Conservation (phyloP, 92 coral and sea anemone genomes). For the Umimayanthus kanabou region DNA sequence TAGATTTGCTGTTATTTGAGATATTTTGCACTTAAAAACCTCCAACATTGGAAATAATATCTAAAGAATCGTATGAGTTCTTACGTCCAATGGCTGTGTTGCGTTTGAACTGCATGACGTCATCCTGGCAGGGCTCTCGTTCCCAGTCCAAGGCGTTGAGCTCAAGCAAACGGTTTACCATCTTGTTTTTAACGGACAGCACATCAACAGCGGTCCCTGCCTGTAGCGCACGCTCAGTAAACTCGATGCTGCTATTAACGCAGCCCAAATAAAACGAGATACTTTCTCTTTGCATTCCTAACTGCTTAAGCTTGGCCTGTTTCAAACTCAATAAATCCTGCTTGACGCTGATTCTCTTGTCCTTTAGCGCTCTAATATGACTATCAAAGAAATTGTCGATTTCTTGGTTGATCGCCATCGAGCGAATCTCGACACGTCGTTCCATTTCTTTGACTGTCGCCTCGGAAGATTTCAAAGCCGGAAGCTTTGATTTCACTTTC, state of each 20-base stretch:
- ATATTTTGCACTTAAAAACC: too few species aligned
- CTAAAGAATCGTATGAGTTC: neutral
- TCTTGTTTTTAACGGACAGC: slow-evolving; percentile 5
- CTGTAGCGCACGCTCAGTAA: slow-evolving; percentile 11
- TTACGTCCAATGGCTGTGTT: neutral
- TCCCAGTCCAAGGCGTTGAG: slow-evolving; percentile 17
- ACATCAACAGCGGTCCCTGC: neutral
- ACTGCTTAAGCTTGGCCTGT: neutral
- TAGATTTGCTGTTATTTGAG: too few species aligned
- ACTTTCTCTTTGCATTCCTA: slow-evolving; percentile 2
- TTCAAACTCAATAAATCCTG: slow-evolving; percentile 1
- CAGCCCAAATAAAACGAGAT: neutral
- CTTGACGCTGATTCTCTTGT: slow-evolving; percentile 1
- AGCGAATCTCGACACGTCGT: neutral
- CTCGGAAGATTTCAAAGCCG: neutral
- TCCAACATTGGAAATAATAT: too few species aligned
- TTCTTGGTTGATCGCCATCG: neutral
- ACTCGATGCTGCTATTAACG: slow-evolving; percentile 4
- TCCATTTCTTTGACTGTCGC: slow-evolving; percentile 15
- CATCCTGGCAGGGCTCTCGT: slow-evolving; percentile 13
- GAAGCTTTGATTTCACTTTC: slow-evolving; percentile 1
- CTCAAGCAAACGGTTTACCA: slow-evolving; percentile 17
- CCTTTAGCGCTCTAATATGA: neutral
- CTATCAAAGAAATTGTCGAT: neutral
- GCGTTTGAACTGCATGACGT: slow-evolving; percentile 16